Evolutionary conservation across 2,888 invertebrate species (phyloP).

Genomic region (Apamea sordens): DNA sequence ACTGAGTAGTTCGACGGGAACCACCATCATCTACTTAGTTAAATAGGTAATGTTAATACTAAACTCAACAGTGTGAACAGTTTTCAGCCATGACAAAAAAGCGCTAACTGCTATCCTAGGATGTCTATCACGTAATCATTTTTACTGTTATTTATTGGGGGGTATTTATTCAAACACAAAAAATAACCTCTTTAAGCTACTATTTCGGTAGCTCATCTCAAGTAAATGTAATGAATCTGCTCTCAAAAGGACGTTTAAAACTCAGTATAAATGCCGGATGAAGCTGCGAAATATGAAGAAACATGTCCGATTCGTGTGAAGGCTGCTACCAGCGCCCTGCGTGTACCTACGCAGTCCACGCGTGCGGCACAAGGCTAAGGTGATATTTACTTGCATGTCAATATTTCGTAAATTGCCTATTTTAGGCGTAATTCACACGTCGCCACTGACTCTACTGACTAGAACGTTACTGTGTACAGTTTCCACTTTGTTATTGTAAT

Average conservation of each 20-base stretch:
- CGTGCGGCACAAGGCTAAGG: constrained; percentile 64
- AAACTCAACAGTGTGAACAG: neutral
- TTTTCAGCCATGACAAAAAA: neutral
- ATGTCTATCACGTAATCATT: neutral
- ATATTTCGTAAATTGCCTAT: constrained; percentile 59
- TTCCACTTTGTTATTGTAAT: constrained; percentile 21
- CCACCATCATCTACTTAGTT: neutral
- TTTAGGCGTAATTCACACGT: constrained; percentile 41
- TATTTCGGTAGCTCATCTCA: neutral
- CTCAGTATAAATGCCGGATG: constrained; percentile 36
- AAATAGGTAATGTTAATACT: neutral
- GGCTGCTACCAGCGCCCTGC: constrained; percentile 41
- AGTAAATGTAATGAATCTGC: constrained; percentile 13
- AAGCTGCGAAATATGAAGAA: constrained; percentile 55
- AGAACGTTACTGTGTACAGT: neutral
- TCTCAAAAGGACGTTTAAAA: constrained; percentile 31
- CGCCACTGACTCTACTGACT: constrained; percentile 18
- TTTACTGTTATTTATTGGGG: too few relatives aligned
- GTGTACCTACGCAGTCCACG: constrained; percentile 35
- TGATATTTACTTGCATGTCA: constrained; percentile 60
- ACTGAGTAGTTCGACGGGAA: neutral
- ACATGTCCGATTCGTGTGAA: constrained; percentile 56
- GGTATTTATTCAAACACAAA: neutral
- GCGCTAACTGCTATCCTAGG: neutral
- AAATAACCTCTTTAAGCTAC: neutral